Percentiles rank a stretch among this genome's conserved stretches.
These are phyloP conservation scores for Timema cristinae DNA, from an alignment of 2,888 invertebrate genomes.

Conservation along the genomic window DNA sequence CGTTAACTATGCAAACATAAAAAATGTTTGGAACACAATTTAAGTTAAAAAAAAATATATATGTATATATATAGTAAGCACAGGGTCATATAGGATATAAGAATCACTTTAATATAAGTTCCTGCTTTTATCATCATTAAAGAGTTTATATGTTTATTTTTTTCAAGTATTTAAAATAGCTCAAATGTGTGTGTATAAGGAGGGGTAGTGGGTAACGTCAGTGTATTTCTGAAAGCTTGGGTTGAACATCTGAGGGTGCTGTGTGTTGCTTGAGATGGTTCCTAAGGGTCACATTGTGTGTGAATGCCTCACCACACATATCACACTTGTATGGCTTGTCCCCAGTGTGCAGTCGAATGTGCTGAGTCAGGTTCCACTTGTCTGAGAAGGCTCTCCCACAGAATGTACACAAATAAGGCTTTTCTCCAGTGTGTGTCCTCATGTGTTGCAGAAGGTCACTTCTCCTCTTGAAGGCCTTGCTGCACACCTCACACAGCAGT, in stretches of 20 bases:
- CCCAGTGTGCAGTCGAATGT: slow-evolving; percentile 21
- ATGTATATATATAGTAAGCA: too few species aligned
- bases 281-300: slow-evolving; percentile 21
- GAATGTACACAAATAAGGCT: slow-evolving; percentile 17
- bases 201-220: too few species aligned
- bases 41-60: too few species aligned
- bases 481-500: slow-evolving; percentile 11
- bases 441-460: slow-evolving; percentile 19
- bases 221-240: too few species aligned
- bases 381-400: slow-evolving; percentile 19
- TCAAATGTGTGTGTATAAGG: too few species aligned
- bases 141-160: too few species aligned
- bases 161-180: too few species aligned
- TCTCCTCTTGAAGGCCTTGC: slow-evolving; percentile 21
- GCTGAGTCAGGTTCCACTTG: slow-evolving; percentile 24
- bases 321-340: slow-evolving; percentile 21
- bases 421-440: slow-evolving; percentile 22
- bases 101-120: too few species aligned
- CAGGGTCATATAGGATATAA: too few species aligned
- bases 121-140: too few species aligned
- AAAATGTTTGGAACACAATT: too few species aligned
- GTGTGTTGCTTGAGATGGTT: slow-evolving; percentile 16
- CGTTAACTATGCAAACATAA: too few species aligned
- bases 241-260: neutral
- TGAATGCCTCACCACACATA: slow-evolving; percentile 18